Evolutionary conservation across 37 sponge, comb jelly and placozoan species (phyloP).

Genomic region (Ephydatia muelleri): DNA sequence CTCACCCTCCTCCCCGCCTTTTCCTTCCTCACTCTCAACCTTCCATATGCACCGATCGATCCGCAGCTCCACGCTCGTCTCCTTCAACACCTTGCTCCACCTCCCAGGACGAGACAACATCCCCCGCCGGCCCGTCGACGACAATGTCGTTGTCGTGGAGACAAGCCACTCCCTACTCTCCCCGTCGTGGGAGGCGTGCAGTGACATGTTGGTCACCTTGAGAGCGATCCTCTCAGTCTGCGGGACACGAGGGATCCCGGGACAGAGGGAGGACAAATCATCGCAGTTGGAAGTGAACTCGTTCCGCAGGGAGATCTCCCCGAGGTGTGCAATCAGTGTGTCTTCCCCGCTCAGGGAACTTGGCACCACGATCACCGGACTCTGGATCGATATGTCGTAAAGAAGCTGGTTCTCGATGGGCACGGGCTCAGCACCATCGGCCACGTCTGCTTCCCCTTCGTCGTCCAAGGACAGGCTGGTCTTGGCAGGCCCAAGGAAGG

Average conservation of each 20-base stretch:
- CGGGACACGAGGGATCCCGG: not conserved
- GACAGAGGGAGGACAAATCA: not conserved
- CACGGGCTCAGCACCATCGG: conserved; percentile 1
- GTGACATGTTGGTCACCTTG: conserved; percentile 37
- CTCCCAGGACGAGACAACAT: not conserved
- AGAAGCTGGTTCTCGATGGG: not conserved
- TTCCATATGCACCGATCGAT: conserved; percentile 42
- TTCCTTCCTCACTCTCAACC: not conserved
- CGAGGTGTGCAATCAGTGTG: conserved; percentile 72
- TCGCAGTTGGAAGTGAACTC: conserved; percentile 1
- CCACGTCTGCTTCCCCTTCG: conserved; percentile 13
- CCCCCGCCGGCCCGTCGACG: not conserved
- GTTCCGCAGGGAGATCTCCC: conserved; percentile 75
- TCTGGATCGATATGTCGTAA: conserved; percentile 50
- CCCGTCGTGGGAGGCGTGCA: conserved; percentile 52
- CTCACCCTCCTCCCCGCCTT: not conserved
- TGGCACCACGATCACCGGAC: conserved; percentile 78
- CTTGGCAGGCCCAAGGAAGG: conserved; percentile 19
- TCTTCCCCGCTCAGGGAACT: conserved; percentile 44
- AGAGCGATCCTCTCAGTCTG: conserved; percentile 29
- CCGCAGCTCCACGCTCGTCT: conserved; percentile 26
- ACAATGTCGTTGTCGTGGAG: not conserved
- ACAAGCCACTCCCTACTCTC: conserved; percentile 49
- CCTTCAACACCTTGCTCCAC: conserved; percentile 62
- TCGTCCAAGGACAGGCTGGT: not conserved